Evolutionary conservation across 2,888 invertebrate species (phyloP), one percentile per base, ranked within the genome.

Genomic region (Melanotus villosus): DNA sequence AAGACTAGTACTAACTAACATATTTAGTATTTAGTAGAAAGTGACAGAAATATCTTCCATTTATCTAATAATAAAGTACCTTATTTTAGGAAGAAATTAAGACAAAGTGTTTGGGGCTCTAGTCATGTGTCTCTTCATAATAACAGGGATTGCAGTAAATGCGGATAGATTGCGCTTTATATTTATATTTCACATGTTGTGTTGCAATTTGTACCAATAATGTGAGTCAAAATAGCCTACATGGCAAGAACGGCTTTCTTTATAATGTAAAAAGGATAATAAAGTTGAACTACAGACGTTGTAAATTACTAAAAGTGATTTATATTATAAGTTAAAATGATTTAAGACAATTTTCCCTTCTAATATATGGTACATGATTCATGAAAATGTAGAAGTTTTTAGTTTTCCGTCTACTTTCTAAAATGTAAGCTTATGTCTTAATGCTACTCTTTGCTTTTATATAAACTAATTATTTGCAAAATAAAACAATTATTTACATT

Each of bases 121-220:
- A 32, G 66, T 67, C 45, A 63, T 68, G 64, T 71, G 63, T 72
- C 72, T 70, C 54, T 41, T 52, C 56, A 58, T 68, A 70, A 78
- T 76, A 78, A 75, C 78, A 69, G 78, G 81, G 82, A 80, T 82
- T 80, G 77, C 68, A 65, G 74, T 74, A 81, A 82, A 82, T 79
- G 72, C 78, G 81, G 79, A 83, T 81, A 81, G 81, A 83, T 83
- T 78, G 82, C 80, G 62, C 77, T 69, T 76, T 79, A 77, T 82
- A 82, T 82, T 82, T 82, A 81, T 81, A 80, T 82, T 81, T 81
- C 79, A 80, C 81, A 77, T 80, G 82, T 80, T 79, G 73, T 65
- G 68, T 34, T 56, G 82, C 82, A 81, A 81, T 82, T 81, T 82
- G 81, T 82, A 80, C 81, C 81, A 81, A 81, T 80, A 81, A 79